phyloP scores from a whole-genome alignment of 2,888 invertebrate species.

The Volucella inflata region DNA sequence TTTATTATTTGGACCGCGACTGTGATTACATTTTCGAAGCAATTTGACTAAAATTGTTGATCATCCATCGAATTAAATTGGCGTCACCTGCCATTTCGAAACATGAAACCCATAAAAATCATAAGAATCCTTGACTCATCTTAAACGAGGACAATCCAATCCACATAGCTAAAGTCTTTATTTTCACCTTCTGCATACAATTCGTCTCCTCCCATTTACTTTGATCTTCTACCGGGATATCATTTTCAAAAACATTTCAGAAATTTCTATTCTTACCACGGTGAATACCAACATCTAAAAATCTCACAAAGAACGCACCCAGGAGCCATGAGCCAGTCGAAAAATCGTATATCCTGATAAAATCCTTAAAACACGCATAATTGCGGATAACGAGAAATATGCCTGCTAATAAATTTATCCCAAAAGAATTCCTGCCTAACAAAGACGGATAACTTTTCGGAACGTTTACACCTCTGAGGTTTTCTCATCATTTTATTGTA shows the following conservation, averaged over 20 bases:
- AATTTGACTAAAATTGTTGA: too few relatives aligned
- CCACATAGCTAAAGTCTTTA: neutral
- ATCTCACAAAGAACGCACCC: constrained; percentile 4
- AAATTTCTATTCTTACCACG: constrained; percentile 15
- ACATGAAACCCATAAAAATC: neutral
- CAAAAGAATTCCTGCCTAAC: constrained; percentile 21
- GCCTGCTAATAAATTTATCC: constrained; percentile 42
- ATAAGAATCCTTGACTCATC: neutral
- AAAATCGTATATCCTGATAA: constrained; percentile 19
- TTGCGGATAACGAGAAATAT: constrained; percentile 45
- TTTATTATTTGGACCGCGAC: too few relatives aligned
- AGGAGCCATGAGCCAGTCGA: neutral
- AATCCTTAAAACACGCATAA: constrained; percentile 33
- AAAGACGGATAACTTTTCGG: constrained; percentile 3
- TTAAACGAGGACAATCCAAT: constrained; percentile 12
- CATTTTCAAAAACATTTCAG: constrained; percentile 14
- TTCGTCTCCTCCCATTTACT: neutral
- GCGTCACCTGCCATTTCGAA: too few relatives aligned
- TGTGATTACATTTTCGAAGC: too few relatives aligned
- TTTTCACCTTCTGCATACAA: neutral
- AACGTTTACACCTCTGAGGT: constrained; percentile 50
- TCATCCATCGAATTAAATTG: too few relatives aligned
- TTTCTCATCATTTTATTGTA: constrained; percentile 25
- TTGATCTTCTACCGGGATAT: neutral
- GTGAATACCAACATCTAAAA: constrained; percentile 8